Base-by-base conservation (phyloP, 92 coral and sea anemone genomes). In the Anthopleura xanthogrammica region DNA sequence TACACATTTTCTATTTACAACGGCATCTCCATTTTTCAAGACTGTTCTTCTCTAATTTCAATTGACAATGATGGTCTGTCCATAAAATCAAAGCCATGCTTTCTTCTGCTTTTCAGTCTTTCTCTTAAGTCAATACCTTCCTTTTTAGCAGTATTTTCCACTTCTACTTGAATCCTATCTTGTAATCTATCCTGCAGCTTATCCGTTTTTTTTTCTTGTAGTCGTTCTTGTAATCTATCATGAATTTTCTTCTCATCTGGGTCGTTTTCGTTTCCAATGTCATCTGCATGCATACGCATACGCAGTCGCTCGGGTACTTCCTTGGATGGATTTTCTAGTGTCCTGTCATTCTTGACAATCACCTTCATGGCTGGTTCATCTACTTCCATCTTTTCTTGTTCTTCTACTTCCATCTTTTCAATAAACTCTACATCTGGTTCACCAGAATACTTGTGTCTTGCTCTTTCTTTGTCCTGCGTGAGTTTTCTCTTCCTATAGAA, bases 321-420 rank as follows among this genome's bases (percentile, higher is more conserved):
- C 16, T 71, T 70, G 14, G 76, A 80, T 29, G 72, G 79, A 41
- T 23, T 78, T 58, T 84, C 90, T 75, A 85, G 79, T 54, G 93
- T 83, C 20, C 90, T 84, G 64, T 94, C 95, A 66, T 97, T 93
- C 23, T 94, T 89, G 65, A 94, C 95, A 29, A 92, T 78, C 16
- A 97, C 95, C 74, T 97, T 97, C 24, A 94, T 83, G 22, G 99
- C 97, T 12, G 99, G 99, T 75, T 92, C 95, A 76, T 92, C 94
- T 19, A 87, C 79, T 40, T 94, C 95, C 93, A 90, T 92, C 36
- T 83, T 80, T 23, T 90, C 96, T 20, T 79, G 86, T 65, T 86
- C 87, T 2, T 94, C 97, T 17, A 76, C 82, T 29, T 87, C 94
- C 77, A 90, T 88, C 68, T 87, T 86, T 57, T 97, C 97, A 3